Conservation (phyloP, 2,113 vertebrate species). For the Zeus faber region DNA sequence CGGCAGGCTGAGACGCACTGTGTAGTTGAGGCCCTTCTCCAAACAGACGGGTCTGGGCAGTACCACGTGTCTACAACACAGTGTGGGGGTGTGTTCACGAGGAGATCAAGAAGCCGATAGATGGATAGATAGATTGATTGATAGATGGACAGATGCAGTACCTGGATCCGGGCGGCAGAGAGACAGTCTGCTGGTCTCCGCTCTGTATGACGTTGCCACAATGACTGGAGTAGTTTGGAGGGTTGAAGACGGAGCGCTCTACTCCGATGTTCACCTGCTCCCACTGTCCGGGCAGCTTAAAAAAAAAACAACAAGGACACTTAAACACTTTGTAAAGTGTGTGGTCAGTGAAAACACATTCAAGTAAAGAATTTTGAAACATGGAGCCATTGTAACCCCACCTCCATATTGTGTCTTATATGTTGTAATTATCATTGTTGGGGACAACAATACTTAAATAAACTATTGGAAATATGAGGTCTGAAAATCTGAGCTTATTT, state of each 20-base stretch:
- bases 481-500: too few relatives aligned
- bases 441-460: too few relatives aligned
- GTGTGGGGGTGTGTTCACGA: too few relatives aligned
- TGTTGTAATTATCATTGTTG: too few relatives aligned
- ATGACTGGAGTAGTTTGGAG: constrained; percentile 64
- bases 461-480: too few relatives aligned
- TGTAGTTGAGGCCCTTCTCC: constrained; percentile 90
- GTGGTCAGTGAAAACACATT: too few relatives aligned
- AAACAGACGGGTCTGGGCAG: constrained; percentile 86
- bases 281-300: constrained; percentile 92
- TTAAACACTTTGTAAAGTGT: too few relatives aligned
- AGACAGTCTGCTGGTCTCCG: constrained; percentile 85
- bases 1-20: constrained; percentile 80
- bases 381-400: too few relatives aligned
- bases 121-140: neutral
- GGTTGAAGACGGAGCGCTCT: constrained; percentile 76
- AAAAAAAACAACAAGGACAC: too few relatives aligned
- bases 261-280: constrained; percentile 84
- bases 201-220: constrained; percentile 83
- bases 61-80: constrained; percentile 78
- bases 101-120: too few relatives aligned
- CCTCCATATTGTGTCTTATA: too few relatives aligned
- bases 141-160: constrained; percentile 4
- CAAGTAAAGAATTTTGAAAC: too few relatives aligned
- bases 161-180: constrained; percentile 86